Evolutionary conservation across 2,797 vertebrate species (phyloP).

Genomic region (Sciaenops ocellatus): DNA sequence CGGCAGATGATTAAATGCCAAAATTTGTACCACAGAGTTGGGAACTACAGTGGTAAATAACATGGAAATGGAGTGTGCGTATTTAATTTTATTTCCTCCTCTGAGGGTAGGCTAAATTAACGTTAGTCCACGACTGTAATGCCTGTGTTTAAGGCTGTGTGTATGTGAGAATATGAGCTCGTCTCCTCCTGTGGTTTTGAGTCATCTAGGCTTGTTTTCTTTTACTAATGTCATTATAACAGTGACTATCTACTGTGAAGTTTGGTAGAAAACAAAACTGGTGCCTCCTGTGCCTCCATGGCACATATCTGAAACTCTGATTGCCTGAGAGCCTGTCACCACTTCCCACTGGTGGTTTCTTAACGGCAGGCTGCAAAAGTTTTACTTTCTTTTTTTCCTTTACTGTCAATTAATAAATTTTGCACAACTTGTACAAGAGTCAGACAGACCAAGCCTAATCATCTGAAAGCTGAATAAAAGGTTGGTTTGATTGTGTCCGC

Average conservation of each 20-base stretch:
- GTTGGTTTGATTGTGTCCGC: background rate
- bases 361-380: background rate
- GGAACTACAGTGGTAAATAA: constrained; percentile 37
- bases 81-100: constrained; percentile 17
- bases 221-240: constrained; percentile 28
- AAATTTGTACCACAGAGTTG: constrained; percentile 66
- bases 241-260: constrained; percentile 9
- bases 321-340: background rate
- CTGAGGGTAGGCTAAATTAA: constrained; percentile 17
- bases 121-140: background rate
- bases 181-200: constrained; percentile 31
- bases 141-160: background rate
- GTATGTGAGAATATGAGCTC: background rate
- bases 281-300: constrained; percentile 12
- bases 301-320: constrained; percentile 43
- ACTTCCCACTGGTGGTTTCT: constrained; percentile 34
- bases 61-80: constrained; percentile 39
- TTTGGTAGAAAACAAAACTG: constrained; percentile 18
- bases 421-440: background rate
- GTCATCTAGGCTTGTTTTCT: constrained; percentile 27
- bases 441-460: background rate
- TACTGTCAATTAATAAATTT: background rate
- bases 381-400: background rate
- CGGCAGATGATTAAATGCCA: constrained; percentile 88
- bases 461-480: background rate